Conservation (phyloP, 2,113 vertebrate genomes). For the Reinhardtius hippoglossoides region DNA sequence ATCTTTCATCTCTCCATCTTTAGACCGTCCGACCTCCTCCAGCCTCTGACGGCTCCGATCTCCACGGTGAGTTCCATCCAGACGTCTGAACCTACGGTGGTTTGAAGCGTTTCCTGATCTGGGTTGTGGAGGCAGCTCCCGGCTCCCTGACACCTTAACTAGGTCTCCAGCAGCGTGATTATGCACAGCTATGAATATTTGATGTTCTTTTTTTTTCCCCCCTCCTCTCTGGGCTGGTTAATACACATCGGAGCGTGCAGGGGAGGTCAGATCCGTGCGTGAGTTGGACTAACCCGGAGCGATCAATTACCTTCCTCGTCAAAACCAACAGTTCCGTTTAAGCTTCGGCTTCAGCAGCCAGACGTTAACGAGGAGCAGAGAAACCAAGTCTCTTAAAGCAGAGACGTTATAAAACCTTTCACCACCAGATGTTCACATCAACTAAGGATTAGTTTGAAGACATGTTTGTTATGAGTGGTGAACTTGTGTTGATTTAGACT, state of each 20-base stretch:
- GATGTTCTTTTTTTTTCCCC: slow-evolving; percentile 13
- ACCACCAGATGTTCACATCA: no score
- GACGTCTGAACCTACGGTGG: not conserved
- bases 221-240: slow-evolving; percentile 18
- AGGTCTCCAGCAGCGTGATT: slow-evolving; percentile 59
- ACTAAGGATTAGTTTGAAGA: no score
- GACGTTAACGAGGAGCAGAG: no score
- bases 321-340: slow-evolving; percentile 43
- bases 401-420: no score
- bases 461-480: no score
- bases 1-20: slow-evolving; percentile 9
- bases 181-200: slow-evolving; percentile 60
- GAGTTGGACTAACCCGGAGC: slow-evolving; percentile 19
- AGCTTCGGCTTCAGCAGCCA: slow-evolving; percentile 1
- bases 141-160: slow-evolving; percentile 51
- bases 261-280: slow-evolving; percentile 19
- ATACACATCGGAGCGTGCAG: slow-evolving; percentile 25
- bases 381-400: no score
- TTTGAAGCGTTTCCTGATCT: no score
- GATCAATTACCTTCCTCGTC: slow-evolving; percentile 45
- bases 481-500: no score
- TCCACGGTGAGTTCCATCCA: not conserved
- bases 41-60: slow-evolving; percentile 12
- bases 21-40: not conserved
- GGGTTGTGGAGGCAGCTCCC: not conserved